Conservation (phyloP, 2,797 vertebrate genomes). For the Meriones psammophilus region DNA sequence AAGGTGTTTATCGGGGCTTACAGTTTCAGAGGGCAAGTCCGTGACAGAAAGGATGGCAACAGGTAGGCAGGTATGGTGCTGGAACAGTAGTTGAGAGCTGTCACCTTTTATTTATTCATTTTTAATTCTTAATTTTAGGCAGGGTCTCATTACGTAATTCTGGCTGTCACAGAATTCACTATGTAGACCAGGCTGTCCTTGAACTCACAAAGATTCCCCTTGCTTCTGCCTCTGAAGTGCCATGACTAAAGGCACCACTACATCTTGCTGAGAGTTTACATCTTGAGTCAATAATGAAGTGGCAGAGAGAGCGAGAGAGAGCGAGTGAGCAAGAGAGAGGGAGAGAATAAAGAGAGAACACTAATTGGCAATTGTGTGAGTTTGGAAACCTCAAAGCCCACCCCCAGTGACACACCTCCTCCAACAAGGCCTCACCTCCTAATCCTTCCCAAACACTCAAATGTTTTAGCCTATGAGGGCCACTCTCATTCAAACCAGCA, state of each 20-base stretch:
- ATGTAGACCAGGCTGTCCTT: neutral
- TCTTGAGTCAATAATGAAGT: neutral
- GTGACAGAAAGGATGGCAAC: neutral
- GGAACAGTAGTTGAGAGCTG: neutral
- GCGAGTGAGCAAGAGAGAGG: too few species aligned
- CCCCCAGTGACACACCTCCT: neutral
- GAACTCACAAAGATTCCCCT: neutral
- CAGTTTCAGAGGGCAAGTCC: neutral
- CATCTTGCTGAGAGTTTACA: neutral
- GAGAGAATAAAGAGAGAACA: neutral
- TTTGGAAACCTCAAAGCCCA: neutral
- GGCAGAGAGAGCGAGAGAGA: neutral
- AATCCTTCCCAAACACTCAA: neutral
- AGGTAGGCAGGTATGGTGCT: neutral
- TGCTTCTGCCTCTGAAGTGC: neutral
- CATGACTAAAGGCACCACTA: neutral
- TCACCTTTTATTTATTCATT: neutral
- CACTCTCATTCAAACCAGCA: neutral
- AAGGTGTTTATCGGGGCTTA: neutral
- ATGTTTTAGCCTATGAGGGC: neutral
- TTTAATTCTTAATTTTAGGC: neutral
- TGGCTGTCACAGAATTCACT: neutral
- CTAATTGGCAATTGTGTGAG: neutral
- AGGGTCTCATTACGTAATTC: neutral
- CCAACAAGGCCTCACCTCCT: neutral